Evolutionary conservation across 1,140 invertebrate species (phyloP), one percentile per base, ranked within the genome.

Genomic region (Lucilia sericata): DNA sequence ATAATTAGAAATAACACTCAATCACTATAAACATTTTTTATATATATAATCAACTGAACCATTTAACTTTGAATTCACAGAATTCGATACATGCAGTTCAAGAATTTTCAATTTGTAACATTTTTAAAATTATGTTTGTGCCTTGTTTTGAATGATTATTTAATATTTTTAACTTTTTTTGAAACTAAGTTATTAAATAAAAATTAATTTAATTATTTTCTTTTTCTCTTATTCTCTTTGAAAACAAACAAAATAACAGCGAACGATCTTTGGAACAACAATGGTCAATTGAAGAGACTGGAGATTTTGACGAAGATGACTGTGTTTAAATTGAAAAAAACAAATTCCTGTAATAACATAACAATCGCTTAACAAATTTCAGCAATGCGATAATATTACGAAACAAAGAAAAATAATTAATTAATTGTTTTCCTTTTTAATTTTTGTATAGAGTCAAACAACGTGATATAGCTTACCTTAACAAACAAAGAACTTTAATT

Each of bases 401-500:
- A 78, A 78, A 78, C 42, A 42, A 78, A 30, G 25, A 30, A 30
- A 78, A 42, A 78, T 47, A 19, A 17, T 78, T 17, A 19, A 17
- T 78, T 17, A 78, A n/a, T 19, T 78, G 14, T 78, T 47, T n/a
- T 78, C 21, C 5, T 70, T 30, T 30, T 30, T 30, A 30, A 30
- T 30, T 30, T 70, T 70, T 70, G 19, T 70, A 70, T 70, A 70
- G 42, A 80, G 47, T 49, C 42, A 80, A 49, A 80, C 42, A 80
- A 80, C 76, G 76, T 80, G 76, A 80, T 80, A 80, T 80, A 80
- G 76, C 76, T 80, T 80, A 80, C 76, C 76, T 80, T 34, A 55
- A 55, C 7, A 70, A 80, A 80, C 76, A 70, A 80, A 49, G n/a
- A 80, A 80, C 19, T 14, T 10, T 49, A 80, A 80, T 51, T 7